These are phyloP conservation scores for Talpa occidentalis DNA, from an alignment of 2,113 vertebrate genomes.

Conservation along the genomic window DNA sequence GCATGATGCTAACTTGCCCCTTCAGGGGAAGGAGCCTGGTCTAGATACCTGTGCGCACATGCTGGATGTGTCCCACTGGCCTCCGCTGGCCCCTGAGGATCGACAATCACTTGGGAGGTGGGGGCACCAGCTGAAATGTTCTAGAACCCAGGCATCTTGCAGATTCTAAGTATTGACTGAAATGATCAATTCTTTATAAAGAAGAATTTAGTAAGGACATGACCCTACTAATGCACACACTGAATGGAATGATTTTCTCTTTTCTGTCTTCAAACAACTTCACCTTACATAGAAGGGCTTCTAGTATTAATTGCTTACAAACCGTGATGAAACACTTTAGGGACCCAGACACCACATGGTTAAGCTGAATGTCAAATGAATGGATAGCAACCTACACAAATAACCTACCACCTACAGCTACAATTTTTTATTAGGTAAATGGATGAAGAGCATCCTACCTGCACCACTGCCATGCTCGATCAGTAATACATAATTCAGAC, in stretches of 20 bases:
- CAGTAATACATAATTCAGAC: not conserved
- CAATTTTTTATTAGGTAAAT: not conserved
- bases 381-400: not conserved
- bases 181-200: not conserved
- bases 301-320: not conserved
- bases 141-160: not conserved
- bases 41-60: not conserved
- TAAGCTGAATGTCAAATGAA: not conserved
- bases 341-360: not conserved
- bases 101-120: not conserved
- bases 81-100: not conserved
- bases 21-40: not conserved
- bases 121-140: not conserved
- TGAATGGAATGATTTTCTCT: not conserved
- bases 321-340: not conserved
- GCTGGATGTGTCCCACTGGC: not conserved
- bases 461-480: not conserved
- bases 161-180: not conserved
- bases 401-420: not conserved
- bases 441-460: not conserved
- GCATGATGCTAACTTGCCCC: not conserved
- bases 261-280: not conserved
- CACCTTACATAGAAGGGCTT: not conserved
- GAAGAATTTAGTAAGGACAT: not conserved
- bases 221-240: not conserved